Evolutionary conservation across 2,797 vertebrate genomes (phyloP).

Genomic region (Dipus sagitta): DNA sequence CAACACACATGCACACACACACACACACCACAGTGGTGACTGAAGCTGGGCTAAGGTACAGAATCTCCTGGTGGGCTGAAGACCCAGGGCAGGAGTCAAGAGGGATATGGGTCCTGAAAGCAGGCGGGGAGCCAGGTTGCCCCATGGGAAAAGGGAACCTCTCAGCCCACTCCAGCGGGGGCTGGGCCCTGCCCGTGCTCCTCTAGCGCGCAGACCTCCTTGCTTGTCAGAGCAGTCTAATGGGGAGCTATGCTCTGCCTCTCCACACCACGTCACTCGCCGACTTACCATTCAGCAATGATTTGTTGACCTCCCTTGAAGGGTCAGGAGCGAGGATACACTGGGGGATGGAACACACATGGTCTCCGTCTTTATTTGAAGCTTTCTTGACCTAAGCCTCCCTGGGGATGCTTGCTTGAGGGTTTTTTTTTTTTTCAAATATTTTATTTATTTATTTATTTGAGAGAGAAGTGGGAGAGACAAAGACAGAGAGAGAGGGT

Average conservation of each 20-base stretch:
- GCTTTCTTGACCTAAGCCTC: conserved; percentile 9
- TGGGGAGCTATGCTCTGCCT: background rate
- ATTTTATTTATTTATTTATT: too few relatives aligned
- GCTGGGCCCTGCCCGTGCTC: background rate
- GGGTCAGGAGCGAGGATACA: background rate
- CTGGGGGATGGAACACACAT: background rate
- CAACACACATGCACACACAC: background rate
- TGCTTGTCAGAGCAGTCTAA: background rate
- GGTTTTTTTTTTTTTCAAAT: background rate
- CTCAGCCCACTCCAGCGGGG: background rate
- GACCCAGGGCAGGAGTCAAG: too few relatives aligned
- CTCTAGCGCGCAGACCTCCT: background rate
- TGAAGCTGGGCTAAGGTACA: background rate
- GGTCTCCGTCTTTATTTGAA: background rate
- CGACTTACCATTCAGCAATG: conserved; percentile 49
- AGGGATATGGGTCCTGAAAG: background rate
- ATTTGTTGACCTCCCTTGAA: conserved; percentile 43
- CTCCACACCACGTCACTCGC: background rate
- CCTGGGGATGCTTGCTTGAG: background rate
- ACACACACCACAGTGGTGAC: background rate
- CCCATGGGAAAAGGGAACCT: background rate
- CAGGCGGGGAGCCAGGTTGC: background rate
- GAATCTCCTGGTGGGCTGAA: background rate
- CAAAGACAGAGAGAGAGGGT: too few relatives aligned
- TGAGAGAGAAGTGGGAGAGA: too few relatives aligned